Evolutionary conservation across 2,888 invertebrate species (phyloP), one percentile per base, ranked within the genome.

Genomic region (Stenodera caucasica): DNA sequence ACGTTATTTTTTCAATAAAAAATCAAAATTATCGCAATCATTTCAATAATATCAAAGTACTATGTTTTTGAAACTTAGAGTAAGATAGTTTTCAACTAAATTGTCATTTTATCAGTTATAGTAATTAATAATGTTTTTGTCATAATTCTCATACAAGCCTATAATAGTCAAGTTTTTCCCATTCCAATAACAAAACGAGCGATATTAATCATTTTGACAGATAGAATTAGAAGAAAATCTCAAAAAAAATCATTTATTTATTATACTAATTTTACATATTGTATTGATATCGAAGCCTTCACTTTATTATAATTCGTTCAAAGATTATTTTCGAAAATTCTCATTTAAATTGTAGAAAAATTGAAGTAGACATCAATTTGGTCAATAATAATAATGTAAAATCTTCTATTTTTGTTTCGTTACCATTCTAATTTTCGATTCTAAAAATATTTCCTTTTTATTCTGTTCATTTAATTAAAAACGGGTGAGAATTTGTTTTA

Each of bases 1-100:
- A 26, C 52, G 55, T 61, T 55, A 61, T 55, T 21, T 55, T 61
- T 49, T 51, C 55, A 55, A 49, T 30, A 37, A 37, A 53, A 61
- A 57, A n/a, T 49, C 30, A 54, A 54, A 57, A 49, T 52, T 53
- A 35, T 53, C 56, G 53, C 33, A 49, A 56, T 45, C 35, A 49
- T 4, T 45, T 45, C 21, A 21, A 12, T 45, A 11, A 21, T 45
- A 40, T 8, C 9, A 18, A 9, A 8, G 15, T 40, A n/a, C n/a
- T n/a, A n/a, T n/a, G n/a, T n/a, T n/a, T n/a, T n/a, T n/a, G n/a
- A n/a, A n/a, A n/a, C n/a, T 21, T 18, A 11, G 18, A 21, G 8
- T 9, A 18, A 40, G 18, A 35, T 35, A 40, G 40, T 40, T 21
- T 45, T 1, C 15, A 15, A n/a, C 37, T 45, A 11, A 21, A 18